Evolutionary conservation across 2,113 vertebrate genomes (phyloP), one percentile per base, ranked within the genome.

Genomic region (Notarius quadriscutis): DNA sequence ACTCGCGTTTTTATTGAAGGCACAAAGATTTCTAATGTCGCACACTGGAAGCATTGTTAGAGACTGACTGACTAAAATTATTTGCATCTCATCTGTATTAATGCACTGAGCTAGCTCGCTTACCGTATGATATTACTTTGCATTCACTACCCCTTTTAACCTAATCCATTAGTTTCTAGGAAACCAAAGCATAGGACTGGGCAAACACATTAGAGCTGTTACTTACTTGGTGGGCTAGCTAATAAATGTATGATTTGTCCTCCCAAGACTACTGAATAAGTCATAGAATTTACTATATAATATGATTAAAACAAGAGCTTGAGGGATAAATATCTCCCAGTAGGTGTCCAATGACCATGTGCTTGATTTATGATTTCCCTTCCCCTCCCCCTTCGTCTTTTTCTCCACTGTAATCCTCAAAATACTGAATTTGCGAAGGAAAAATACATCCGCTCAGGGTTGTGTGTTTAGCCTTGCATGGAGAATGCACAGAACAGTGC

Each of bases 401-500:
- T 57, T 20, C 22, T 79, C 34, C 4, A 14, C 27, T 50, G 15
- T 30, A 27, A 25, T 83, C 17, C 18, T 81, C 9, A 85, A 81
- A 72, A 55, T 30, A 72, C 11, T 65, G 22, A 30, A 48, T 84
- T 25, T 75, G 18, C 9, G 22, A 41, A 58, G 27, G 30, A 41
- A 69, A 79, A 81, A 69, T 17, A 14, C 57, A 27, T 80, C 27
- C n/a, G 34, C 58, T 82, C 75, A 10, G 41, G 41, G 30, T 34
- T 71, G 30, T 71, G 15, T 27, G 25, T 27, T 83, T 69, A 27
- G 60, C 25, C 78, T 72, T 69, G 79, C n/a, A 77, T n/a, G n/a
- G 79, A 84, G 84, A 77, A 87, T 71, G 83, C 85, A 58, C 79
- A n/a, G n/a, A 80, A 81, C 63, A 82, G 86, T 84, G 83, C 71